Evolutionary conservation across 2,888 invertebrate genomes (phyloP).

Genomic region (Amblyjoppa fuscipennis): DNA sequence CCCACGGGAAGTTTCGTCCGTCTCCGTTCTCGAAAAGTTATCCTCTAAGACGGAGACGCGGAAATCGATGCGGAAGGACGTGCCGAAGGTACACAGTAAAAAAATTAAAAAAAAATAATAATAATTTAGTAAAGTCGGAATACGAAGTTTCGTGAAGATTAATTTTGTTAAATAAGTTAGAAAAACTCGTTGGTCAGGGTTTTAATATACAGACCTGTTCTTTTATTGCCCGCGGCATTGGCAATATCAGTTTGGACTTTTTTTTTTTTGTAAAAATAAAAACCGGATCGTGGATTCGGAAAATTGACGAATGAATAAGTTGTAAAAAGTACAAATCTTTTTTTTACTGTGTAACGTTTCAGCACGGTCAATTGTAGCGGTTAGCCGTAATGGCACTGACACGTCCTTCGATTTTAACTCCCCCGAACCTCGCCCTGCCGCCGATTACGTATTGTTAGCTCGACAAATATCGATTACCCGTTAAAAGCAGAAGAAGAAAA

Average conservation of each 20-base stretch:
- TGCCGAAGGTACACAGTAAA: neutral
- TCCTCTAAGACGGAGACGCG: slow-evolving; percentile 11
- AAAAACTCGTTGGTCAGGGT: too few relatives aligned
- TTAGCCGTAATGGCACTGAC: neutral
- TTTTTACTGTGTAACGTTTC: slow-evolving; percentile 7
- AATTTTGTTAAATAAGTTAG: too few relatives aligned
- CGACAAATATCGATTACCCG: neutral
- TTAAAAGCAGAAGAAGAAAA: neutral
- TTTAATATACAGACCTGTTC: too few relatives aligned
- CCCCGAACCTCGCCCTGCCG: neutral
- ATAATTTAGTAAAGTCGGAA: too few relatives aligned
- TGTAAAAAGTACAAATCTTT: too few relatives aligned
- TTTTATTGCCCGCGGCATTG: too few relatives aligned
- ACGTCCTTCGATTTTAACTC: neutral
- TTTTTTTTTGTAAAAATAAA: too few relatives aligned
- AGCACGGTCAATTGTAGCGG: slow-evolving; percentile 22
- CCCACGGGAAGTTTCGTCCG: neutral
- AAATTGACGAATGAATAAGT: too few relatives aligned
- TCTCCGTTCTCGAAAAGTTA: slow-evolving; percentile 6
- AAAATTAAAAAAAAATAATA: too few relatives aligned
- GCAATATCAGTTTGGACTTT: too few relatives aligned
- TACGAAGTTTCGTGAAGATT: too few relatives aligned
- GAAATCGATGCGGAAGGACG: neutral
- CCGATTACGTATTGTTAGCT: neutral
- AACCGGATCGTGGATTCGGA: too few relatives aligned